Conservation (phyloP, 1,140 invertebrate genomes). For the Lepeophtheirus salmonis region DNA sequence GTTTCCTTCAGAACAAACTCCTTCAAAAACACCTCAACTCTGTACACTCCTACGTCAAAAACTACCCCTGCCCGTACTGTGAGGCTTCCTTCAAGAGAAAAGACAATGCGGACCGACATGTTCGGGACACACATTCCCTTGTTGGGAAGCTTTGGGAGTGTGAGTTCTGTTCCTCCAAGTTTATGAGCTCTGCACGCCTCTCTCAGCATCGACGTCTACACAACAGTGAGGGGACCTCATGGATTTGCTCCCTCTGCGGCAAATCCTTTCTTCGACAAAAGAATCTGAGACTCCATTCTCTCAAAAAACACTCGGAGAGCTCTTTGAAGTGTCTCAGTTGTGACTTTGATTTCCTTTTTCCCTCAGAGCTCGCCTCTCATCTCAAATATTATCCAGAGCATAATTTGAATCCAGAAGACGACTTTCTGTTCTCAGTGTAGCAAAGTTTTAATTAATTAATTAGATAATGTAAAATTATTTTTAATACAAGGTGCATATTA, state of each 20-base stretch:
- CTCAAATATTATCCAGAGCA: no score
- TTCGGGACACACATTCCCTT: not conserved
- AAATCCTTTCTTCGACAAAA: conserved; percentile 19
- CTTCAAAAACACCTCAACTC: not conserved
- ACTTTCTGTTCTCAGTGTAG: no score
- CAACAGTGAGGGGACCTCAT: not conserved
- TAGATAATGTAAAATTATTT: no score
- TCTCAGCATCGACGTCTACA: not conserved
- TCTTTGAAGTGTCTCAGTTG: no score
- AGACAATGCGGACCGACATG: not conserved
- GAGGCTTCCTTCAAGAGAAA: not conserved
- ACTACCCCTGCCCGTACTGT: not conserved
- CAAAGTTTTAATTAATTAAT: no score
- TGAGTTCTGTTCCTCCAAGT: not conserved
- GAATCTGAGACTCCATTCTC: no score
- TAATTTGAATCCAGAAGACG: no score
- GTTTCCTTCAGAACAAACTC: not conserved
- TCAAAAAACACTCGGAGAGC: no score
- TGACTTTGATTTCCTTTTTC: no score
- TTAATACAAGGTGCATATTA: no score
- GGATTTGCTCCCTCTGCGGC: not conserved
- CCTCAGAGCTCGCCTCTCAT: no score
- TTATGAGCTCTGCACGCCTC: not conserved
- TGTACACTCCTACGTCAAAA: not conserved
- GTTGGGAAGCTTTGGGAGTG: not conserved